Evolutionary conservation across 2,113 vertebrate species (phyloP), one percentile per base, ranked within the genome.

Genomic region (Galeopterus variegatus): DNA sequence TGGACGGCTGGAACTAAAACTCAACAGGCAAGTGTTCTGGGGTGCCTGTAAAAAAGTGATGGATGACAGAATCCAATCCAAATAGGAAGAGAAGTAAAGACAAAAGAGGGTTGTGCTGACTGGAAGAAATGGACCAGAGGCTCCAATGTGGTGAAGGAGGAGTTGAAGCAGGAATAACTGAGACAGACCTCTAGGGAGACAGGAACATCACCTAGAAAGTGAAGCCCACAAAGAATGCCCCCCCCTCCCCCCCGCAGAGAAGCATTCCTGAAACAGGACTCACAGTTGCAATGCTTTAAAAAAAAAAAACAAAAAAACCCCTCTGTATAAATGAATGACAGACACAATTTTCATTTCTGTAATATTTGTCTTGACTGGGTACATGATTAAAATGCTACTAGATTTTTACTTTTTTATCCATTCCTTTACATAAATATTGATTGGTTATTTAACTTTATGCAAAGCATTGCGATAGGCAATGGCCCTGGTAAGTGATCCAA

Each of bases 361-460:
- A 82, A 62, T 82, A 83, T 82, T 85, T 94, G 45, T 33, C 24
- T 50, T 83, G 21, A 65, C 75, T 87, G 9, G 69, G n/a, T 58
- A 73, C 12, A 52, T 60, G 33, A 75, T 70, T 80, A 52, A 90
- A 96, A 70, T 19, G 58, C 36, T 15, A 86, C 14, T 69, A 77
- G 48, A 70, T 7, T 75, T 64, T 73, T 56, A 75, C 54, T 54
- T 90, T 83, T 81, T 52, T 33, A 75, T 86, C 26, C 36, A 90
- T 26, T 28, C 18, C 52, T 96, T 87, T 87, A 54, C 60, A 50
- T 60, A 93, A 90, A 62, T 56, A 77, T 36, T 83, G 26, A 33
- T 45, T 83, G 26, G 52, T 79, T 94, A 15, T 75, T 92, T 79
- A 90, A 77, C 65, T 82, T 69, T 76, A 77, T 72, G 31, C 18